Evolutionary conservation across 2,888 invertebrate genomes (phyloP).

Genomic region (Volucella zonaria): DNA sequence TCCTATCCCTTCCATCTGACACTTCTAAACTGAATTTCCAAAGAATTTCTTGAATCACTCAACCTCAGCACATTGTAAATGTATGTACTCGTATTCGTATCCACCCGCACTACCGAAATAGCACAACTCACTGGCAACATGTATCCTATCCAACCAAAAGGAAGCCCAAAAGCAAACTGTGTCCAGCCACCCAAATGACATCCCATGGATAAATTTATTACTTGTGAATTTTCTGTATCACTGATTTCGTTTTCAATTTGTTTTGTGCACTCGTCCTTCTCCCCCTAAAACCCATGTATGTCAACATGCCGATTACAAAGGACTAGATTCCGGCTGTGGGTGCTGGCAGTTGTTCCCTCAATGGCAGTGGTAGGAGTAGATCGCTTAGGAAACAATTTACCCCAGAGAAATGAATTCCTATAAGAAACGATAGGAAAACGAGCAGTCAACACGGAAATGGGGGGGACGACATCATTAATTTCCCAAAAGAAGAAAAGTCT

Average conservation of each 20-base stretch:
- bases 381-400: constrained; percentile 70
- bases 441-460: constrained; percentile 1
- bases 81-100: not conserved
- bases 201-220: constrained; percentile 71
- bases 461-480: constrained; percentile 53
- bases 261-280: constrained; percentile 38
- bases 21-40: constrained; percentile 18
- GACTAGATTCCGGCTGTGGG: constrained; percentile 28
- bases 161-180: constrained; percentile 12
- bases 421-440: not conserved
- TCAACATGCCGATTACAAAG: constrained; percentile 65
- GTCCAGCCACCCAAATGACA: constrained; percentile 62
- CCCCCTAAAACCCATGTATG: constrained; percentile 42
- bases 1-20: not conserved
- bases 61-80: not conserved
- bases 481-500: constrained; percentile 26
- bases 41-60: constrained; percentile 52
- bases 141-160: constrained; percentile 42
- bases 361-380: not conserved
- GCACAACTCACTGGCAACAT: constrained; percentile 57
- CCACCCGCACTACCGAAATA: constrained; percentile 23
- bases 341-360: constrained; percentile 4
- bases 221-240: constrained; percentile 78
- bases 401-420: constrained; percentile 34
- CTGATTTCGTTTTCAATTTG: constrained; percentile 76